These are phyloP conservation scores for Crotalus viridis DNA, from an alignment of 2,113 vertebrate genomes.

Conservation along the genomic window DNA sequence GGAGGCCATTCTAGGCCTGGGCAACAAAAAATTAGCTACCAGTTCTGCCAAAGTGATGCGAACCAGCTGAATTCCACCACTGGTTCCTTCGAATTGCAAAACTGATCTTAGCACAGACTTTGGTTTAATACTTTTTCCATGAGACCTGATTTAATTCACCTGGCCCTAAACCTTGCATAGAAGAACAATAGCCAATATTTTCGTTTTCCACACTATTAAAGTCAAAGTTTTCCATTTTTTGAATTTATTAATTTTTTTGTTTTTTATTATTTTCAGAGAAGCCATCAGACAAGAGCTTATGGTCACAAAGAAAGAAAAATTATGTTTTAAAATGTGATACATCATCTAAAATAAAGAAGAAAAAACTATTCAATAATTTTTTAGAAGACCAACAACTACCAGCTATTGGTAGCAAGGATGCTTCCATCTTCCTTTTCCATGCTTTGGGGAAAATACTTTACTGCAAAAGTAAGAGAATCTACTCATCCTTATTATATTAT, in stretches of 20 bases:
- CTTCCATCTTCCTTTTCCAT: constrained; percentile 92
- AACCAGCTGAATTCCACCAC: too few species aligned
- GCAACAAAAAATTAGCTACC: too few species aligned
- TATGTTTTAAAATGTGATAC: constrained; percentile 53
- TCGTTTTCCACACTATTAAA: too few species aligned
- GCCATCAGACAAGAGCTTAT: constrained; percentile 68
- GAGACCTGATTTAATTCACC: too few species aligned
- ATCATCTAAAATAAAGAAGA: constrained; percentile 66
- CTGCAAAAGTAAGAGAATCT: constrained; percentile 88
- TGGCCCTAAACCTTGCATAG: too few species aligned
- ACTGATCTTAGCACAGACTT: too few species aligned
- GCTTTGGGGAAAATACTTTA: constrained; percentile 95
- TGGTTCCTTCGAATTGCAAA: too few species aligned
- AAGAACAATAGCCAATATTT: too few species aligned
- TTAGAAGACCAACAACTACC: constrained; percentile 70
- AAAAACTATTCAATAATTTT: constrained; percentile 60
- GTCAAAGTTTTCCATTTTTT: constrained; percentile 1
- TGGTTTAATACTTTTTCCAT: too few species aligned
- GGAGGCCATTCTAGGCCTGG: too few species aligned
- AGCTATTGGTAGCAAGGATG: constrained; percentile 88
- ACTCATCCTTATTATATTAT: background rate
- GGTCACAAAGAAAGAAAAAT: constrained; percentile 70
- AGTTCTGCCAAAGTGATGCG: too few species aligned
- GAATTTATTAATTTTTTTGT: background rate
- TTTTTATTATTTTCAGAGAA: constrained; percentile 51